A percentile compares a stretch with the other conserved stretches of the same genome.
Evolutionary conservation across 2,113 vertebrate genomes (phyloP).

Genomic region (Cyprinodon brontotheroides): DNA sequence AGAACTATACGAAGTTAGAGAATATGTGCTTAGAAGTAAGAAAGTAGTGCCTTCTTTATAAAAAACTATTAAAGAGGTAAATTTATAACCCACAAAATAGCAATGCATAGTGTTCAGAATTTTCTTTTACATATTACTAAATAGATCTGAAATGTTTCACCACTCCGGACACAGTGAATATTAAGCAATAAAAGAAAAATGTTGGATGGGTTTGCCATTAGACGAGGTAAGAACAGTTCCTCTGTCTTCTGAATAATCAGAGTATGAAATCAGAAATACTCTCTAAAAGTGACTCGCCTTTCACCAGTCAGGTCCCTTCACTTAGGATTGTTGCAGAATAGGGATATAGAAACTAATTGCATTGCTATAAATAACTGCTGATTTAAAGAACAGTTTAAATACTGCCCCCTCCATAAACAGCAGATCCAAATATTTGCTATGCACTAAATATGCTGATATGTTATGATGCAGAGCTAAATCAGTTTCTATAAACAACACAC

Average conservation of each 20-base stretch:
- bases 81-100: not conserved
- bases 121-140: not conserved
- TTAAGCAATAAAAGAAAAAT: slow-evolving; percentile 18
- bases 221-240: slow-evolving; percentile 9
- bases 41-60: not conserved
- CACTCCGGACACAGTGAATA: not conserved
- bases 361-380: not conserved
- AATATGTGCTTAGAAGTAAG: no score
- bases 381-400: not conserved
- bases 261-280: not conserved
- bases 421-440: not conserved
- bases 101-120: not conserved
- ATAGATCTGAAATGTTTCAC: not conserved
- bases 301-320: not conserved
- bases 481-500: not conserved
- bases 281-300: not conserved
- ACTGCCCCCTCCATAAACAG: not conserved
- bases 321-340: not conserved
- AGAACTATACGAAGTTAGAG: not conserved
- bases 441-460: not conserved
- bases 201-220: slow-evolving; percentile 50
- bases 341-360: not conserved
- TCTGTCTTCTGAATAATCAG: not conserved
- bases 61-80: not conserved
- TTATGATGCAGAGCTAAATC: not conserved